Conservation (phyloP, 2,888 invertebrate species). For the Vanessa cardui region DNA sequence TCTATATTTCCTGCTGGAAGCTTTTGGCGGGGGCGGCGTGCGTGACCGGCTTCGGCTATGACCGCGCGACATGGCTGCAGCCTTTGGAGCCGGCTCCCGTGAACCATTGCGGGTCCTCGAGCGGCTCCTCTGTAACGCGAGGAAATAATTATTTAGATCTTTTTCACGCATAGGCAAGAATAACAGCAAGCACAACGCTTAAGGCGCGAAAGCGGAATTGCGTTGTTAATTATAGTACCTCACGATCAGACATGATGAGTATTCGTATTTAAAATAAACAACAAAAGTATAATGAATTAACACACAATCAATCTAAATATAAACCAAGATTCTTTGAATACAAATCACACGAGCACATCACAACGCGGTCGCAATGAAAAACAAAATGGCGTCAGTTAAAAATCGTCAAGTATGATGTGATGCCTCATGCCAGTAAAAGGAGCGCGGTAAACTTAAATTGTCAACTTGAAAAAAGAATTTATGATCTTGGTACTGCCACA, state of each 20-base stretch:
- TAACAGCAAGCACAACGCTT: conserved; percentile 61
- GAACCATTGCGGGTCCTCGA: conserved; percentile 80
- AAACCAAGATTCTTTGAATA: conserved; percentile 51
- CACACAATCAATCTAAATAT: conserved; percentile 65
- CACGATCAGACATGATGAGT: conserved; percentile 76
- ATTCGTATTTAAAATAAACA: conserved; percentile 48
- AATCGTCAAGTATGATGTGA: conserved; percentile 26
- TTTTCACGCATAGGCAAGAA: conserved; percentile 18
- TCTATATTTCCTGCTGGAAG: conserved; percentile 74
- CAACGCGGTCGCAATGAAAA: conserved; percentile 45
- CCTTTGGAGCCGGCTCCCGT: conserved; percentile 72
- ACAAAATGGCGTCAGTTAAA: conserved; percentile 46
- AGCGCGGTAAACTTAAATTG: conserved; percentile 10
- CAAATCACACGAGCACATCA: conserved; percentile 55
- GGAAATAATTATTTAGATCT: conserved; percentile 22
- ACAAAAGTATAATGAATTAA: conserved; percentile 56
- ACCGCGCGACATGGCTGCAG: conserved; percentile 70
- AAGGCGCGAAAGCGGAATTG: conserved; percentile 50
- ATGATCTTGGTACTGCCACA: neutral
- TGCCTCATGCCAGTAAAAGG: conserved; percentile 14
- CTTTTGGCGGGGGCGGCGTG: conserved; percentile 79
- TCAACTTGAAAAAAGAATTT: conserved; percentile 6
- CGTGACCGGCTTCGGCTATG: conserved; percentile 80
- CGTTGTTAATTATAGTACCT: conserved; percentile 71
- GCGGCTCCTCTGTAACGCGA: conserved; percentile 76